Percentiles rank a stretch among this genome's conserved stretches.
Conservation (phyloP, 2,797 vertebrate species). For the Syngnathus rostellatus region DNA sequence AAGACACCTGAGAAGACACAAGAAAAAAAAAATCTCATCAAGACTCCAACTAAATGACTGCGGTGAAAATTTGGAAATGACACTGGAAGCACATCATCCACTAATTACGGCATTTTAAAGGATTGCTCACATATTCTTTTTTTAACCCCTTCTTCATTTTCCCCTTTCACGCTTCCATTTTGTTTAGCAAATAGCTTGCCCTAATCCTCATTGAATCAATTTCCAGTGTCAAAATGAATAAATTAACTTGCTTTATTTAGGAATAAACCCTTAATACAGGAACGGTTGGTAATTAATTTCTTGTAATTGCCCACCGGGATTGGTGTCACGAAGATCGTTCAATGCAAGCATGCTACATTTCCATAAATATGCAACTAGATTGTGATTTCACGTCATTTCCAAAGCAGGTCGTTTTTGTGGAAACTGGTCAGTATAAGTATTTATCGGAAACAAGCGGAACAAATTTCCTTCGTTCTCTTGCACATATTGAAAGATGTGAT, state of each 20-base stretch:
- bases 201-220: slow-evolving; percentile 68
- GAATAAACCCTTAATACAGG: slow-evolving; percentile 70
- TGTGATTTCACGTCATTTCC: slow-evolving; percentile 33
- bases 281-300: slow-evolving; percentile 72
- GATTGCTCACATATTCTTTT: slow-evolving; percentile 62
- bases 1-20: slow-evolving; percentile 56
- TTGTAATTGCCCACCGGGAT: slow-evolving; percentile 71
- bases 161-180: slow-evolving; percentile 54
- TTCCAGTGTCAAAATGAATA: slow-evolving; percentile 68
- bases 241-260: slow-evolving; percentile 73
- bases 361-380: slow-evolving; percentile 52
- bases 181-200: slow-evolving; percentile 72
- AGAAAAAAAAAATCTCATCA: slow-evolving; percentile 25
- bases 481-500: slow-evolving; percentile 71
- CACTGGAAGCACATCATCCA: slow-evolving; percentile 44
- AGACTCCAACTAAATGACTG: slow-evolving; percentile 33
- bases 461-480: slow-evolving; percentile 67
- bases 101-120: slow-evolving; percentile 58
- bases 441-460: slow-evolving; percentile 34
- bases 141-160: slow-evolving; percentile 60
- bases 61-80: slow-evolving; percentile 31
- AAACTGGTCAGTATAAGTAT: slow-evolving; percentile 42
- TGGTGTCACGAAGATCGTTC: slow-evolving; percentile 69
- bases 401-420: slow-evolving; percentile 5
- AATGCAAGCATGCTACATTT: slow-evolving; percentile 59